Evolutionary conservation across 2,888 invertebrate species (phyloP).

Genomic region (Polydrusus pterygomalis): DNA sequence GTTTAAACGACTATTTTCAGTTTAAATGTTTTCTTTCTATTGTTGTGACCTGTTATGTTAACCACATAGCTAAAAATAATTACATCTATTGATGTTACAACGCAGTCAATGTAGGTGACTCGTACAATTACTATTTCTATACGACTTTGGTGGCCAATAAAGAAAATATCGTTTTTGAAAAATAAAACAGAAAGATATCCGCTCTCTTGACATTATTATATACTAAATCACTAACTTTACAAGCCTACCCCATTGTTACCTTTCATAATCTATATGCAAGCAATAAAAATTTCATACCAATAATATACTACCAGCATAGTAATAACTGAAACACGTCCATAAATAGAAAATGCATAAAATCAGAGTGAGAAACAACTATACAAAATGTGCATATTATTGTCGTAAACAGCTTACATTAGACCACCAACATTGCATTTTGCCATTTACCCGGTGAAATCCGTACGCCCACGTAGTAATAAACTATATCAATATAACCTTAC

Average conservation of each 20-base stretch:
- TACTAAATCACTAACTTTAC: conserved; percentile 34
- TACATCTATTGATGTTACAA: too few relatives aligned
- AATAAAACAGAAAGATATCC: background rate
- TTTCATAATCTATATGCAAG: conserved; percentile 36
- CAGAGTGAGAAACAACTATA: conserved; percentile 50
- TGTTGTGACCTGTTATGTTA: too few relatives aligned
- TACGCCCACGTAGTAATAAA: conserved; percentile 35
- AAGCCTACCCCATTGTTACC: conserved; percentile 29
- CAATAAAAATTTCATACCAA: conserved; percentile 36
- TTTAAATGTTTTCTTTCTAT: too few relatives aligned
- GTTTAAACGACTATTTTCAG: too few relatives aligned
- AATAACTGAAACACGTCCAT: conserved; percentile 34
- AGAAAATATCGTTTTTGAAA: background rate
- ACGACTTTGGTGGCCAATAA: conserved; percentile 19
- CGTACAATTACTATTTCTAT: too few relatives aligned
- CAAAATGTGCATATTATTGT: conserved; percentile 52
- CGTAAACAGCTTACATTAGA: conserved; percentile 52
- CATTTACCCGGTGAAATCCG: conserved; percentile 35
- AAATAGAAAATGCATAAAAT: conserved; percentile 48
- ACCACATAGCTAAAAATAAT: too few relatives aligned
- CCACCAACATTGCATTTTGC: conserved; percentile 49
- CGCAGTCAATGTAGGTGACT: too few relatives aligned
- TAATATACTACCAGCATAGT: conserved; percentile 28
- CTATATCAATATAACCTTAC: conserved; percentile 34
- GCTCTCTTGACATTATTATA: conserved; percentile 23